A percentile compares a stretch with the other conserved stretches of the same genome.
phyloP scores from a whole-genome alignment of 2,888 invertebrate species.

The Enoplolaimus lenunculus region DNA sequence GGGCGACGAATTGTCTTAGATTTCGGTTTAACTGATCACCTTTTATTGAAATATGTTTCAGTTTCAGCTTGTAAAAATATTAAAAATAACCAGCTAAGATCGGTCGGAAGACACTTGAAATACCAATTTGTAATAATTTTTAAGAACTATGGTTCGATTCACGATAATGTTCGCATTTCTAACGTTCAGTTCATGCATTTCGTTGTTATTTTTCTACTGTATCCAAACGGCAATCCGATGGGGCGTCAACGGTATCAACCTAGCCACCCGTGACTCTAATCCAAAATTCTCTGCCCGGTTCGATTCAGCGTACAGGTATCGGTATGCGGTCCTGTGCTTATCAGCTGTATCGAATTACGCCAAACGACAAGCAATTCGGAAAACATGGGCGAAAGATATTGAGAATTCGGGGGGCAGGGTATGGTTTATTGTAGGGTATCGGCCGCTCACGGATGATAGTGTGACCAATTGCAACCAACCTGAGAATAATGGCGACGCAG shows the following conservation, averaged over 20 bases:
- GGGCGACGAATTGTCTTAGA: too few relatives aligned
- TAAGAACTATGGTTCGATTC: constrained; percentile 18
- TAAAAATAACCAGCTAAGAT: too few relatives aligned
- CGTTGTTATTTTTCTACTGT: neutral
- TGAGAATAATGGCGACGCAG: neutral
- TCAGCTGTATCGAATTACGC: neutral
- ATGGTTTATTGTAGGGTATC: neutral
- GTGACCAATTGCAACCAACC: neutral
- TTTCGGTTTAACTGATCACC: too few relatives aligned
- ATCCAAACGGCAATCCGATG: neutral
- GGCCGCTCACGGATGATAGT: neutral
- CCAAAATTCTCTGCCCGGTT: neutral
- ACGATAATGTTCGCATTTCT: neutral
- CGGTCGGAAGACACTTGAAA: too few relatives aligned
- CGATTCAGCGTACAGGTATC: neutral
- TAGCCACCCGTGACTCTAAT: neutral
- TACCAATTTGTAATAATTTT: too few relatives aligned
- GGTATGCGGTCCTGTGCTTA: neutral
- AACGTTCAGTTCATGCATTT: neutral
- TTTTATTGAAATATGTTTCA: too few relatives aligned
- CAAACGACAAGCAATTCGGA: neutral
- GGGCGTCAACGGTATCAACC: neutral
- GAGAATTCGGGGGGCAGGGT: neutral
- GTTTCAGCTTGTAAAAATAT: too few relatives aligned
- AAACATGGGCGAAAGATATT: neutral